These are phyloP conservation scores for Papilio polytes DNA, from an alignment of 1,140 invertebrate genomes.

Conservation along the genomic window DNA sequence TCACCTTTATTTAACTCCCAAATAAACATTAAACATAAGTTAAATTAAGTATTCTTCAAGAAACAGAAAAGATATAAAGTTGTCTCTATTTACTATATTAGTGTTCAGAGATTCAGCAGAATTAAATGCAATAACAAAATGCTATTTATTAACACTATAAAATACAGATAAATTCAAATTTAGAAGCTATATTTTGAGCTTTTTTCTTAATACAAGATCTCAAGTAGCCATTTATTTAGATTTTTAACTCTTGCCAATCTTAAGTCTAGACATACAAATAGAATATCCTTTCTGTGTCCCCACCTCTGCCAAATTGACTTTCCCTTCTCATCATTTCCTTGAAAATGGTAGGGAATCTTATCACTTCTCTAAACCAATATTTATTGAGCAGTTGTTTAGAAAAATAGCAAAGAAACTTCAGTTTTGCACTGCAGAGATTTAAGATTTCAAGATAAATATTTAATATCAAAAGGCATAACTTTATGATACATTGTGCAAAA, in stretches of 20 bases:
- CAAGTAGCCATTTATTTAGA: too few relatives aligned
- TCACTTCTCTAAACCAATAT: not conserved
- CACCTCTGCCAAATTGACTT: too few relatives aligned
- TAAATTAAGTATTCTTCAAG: constrained; percentile 10
- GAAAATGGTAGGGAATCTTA: not conserved
- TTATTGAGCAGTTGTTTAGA: constrained; percentile 3
- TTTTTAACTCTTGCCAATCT: too few relatives aligned
- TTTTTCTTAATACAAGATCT: too few relatives aligned
- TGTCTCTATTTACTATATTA: not conserved
- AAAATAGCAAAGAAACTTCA: not conserved
- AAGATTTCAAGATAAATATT: not conserved
- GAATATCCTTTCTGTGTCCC: too few relatives aligned
- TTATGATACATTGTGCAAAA: not conserved
- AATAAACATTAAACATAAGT: not conserved
- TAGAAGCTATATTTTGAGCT: not conserved
- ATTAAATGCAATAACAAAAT: not conserved
- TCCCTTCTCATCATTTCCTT: too few relatives aligned
- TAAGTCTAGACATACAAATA: too few relatives aligned
- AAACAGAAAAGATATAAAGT: not conserved
- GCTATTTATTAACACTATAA: not conserved
- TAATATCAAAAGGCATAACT: not conserved
- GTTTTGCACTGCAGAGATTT: not conserved
- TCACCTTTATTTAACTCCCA: not conserved
- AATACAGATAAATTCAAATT: not conserved
- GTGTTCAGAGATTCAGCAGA: not conserved